A percentile compares a stretch with the other conserved stretches of the same genome.
Evolutionary conservation across 2,113 vertebrate genomes (phyloP).

Genomic region (Lepus americanus): DNA sequence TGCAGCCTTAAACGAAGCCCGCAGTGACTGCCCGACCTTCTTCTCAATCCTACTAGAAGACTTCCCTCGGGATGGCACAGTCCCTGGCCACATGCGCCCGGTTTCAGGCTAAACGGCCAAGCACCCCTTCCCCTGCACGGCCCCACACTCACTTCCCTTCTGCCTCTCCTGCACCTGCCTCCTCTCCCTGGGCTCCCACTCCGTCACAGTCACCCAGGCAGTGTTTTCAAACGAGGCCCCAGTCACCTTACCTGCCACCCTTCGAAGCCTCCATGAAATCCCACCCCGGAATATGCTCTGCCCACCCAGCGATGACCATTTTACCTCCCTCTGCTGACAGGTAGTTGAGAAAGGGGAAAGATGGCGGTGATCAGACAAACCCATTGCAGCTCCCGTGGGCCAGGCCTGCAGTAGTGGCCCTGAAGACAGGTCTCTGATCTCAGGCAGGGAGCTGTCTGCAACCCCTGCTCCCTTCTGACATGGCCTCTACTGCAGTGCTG

Average conservation of each 20-base stretch:
- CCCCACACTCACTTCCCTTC: background rate
- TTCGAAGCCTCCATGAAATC: background rate
- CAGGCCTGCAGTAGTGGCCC: background rate
- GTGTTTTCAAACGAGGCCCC: background rate
- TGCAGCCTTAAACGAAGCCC: background rate
- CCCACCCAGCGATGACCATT: background rate
- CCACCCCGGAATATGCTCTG: background rate
- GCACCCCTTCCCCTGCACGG: no score
- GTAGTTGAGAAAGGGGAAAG: background rate
- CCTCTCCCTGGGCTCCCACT: background rate
- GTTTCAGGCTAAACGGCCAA: background rate
- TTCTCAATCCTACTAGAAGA: background rate
- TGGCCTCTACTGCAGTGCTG: background rate
- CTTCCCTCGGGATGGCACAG: background rate
- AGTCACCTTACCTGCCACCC: background rate
- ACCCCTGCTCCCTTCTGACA: conserved; percentile 38
- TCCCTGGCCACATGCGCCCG: background rate
- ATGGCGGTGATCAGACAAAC: conserved; percentile 48
- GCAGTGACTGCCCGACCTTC: background rate
- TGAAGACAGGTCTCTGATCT: conserved; percentile 48
- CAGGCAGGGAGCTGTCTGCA: background rate
- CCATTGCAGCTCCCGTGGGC: background rate
- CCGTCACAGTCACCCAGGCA: background rate
- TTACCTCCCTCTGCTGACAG: background rate
- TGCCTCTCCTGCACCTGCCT: background rate